Percentiles rank a stretch among this genome's conserved stretches.
Conservation (phyloP, 2,888 invertebrate genomes). For the Loripinus fragilis region DNA sequence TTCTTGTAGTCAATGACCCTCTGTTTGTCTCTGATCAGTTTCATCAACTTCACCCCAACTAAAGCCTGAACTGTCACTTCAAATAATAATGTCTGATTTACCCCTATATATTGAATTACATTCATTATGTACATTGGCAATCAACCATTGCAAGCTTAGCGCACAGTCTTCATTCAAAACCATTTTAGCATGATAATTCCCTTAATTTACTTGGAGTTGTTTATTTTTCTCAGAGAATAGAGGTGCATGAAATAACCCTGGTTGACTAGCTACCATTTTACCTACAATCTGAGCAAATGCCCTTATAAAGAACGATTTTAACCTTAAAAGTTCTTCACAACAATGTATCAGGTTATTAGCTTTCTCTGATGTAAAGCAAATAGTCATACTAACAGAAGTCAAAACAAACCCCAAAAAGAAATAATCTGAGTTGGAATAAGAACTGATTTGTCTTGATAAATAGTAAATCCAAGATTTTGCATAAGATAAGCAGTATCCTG, state of each 20-base stretch:
- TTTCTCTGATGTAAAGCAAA: too few relatives aligned
- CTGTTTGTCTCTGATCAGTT: not conserved
- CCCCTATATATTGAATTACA: not conserved
- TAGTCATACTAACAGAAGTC: too few relatives aligned
- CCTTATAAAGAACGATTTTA: too few relatives aligned
- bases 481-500: too few relatives aligned
- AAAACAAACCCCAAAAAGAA: too few relatives aligned
- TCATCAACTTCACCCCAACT: conserved; percentile 38
- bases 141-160: conserved; percentile 28
- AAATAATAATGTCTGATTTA: conserved; percentile 18
- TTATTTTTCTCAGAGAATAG: conserved; percentile 16
- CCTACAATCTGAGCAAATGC: too few relatives aligned
- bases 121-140: not conserved
- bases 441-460: too few relatives aligned
- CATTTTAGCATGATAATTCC: conserved; percentile 33
- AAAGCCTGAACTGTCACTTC: conserved; percentile 37
- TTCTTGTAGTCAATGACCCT: conserved; percentile 28
- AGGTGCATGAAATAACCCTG: not conserved
- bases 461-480: too few relatives aligned
- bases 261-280: not conserved
- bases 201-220: conserved; percentile 17
- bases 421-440: too few relatives aligned
- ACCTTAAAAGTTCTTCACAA: too few relatives aligned
- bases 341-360: too few relatives aligned
- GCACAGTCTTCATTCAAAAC: not conserved